phyloP scores from a whole-genome alignment of 1,140 invertebrate species.

The Lanistes nyassanus region DNA sequence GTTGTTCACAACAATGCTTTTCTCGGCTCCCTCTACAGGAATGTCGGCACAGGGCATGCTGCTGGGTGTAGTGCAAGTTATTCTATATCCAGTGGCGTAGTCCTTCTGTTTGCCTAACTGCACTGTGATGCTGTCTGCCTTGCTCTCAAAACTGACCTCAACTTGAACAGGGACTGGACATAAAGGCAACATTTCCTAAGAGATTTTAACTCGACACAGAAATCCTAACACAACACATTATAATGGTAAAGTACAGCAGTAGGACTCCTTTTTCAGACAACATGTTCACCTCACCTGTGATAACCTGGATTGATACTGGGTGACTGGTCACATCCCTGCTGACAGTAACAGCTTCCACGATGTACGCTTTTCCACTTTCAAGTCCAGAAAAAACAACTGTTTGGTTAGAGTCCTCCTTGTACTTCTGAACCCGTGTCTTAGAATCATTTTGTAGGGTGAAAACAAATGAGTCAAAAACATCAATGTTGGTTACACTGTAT shows the following conservation, averaged over 20 bases:
- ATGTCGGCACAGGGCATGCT: slow-evolving; percentile 23
- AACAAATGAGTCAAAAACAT: slow-evolving; percentile 47
- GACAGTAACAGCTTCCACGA: slow-evolving; percentile 41
- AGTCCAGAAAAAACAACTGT: slow-evolving; percentile 44
- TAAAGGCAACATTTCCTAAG: neutral
- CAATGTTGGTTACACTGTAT: slow-evolving; percentile 35
- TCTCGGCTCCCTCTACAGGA: slow-evolving; percentile 4
- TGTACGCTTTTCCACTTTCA: slow-evolving; percentile 44
- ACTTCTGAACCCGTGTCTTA: slow-evolving; percentile 27
- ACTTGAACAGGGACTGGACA: slow-evolving; percentile 51
- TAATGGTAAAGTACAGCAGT: no score
- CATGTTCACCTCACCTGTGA: slow-evolving; percentile 41
- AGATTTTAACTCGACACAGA: no score
- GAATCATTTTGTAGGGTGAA: slow-evolving; percentile 35
- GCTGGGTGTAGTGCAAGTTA: slow-evolving; percentile 29
- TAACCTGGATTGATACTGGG: slow-evolving; percentile 29
- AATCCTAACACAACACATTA: no score
- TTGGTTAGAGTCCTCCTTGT: slow-evolving; percentile 31
- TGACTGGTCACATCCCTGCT: slow-evolving; percentile 45
- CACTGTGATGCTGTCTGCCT: slow-evolving; percentile 35
- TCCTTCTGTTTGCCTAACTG: slow-evolving; percentile 38
- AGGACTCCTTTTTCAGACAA: neutral
- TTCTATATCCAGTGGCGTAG: slow-evolving; percentile 34
- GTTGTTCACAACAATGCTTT: slow-evolving; percentile 30
- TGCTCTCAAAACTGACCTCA: slow-evolving; percentile 20